These are phyloP conservation scores for Echinarachnius parma DNA, from an alignment of 53 echinoderm and acorn worm genomes.

Conservation along the genomic window DNA sequence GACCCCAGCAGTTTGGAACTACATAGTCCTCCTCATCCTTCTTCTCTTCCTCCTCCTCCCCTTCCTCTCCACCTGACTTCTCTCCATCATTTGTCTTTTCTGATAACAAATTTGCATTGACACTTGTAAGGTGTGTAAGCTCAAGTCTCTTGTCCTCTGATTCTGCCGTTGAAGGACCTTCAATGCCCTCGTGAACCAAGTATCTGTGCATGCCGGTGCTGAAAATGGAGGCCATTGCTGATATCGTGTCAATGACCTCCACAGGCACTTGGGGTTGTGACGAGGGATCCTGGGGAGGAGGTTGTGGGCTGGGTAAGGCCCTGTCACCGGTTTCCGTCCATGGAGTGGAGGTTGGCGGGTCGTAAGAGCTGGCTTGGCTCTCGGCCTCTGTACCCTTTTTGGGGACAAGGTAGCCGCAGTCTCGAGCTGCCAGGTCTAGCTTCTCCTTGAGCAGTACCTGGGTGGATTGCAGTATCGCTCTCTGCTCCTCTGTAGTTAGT, in stretches of 20 bases:
- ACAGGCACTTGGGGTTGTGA: constrained; percentile 16
- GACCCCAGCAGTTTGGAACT: constrained; percentile 57
- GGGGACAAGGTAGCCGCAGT: constrained; percentile 57
- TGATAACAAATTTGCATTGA: too few relatives aligned
- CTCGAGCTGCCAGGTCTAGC: constrained; percentile 47
- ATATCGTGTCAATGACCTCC: constrained; percentile 31
- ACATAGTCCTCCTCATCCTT: not conserved
- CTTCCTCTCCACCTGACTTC: not conserved
- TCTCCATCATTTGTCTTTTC: too few relatives aligned
- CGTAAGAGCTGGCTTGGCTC: too few relatives aligned
- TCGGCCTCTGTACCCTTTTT: not conserved
- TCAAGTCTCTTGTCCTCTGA: not conserved
- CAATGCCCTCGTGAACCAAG: constrained; percentile 27
- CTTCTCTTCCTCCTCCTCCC: not conserved
- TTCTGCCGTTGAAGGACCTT: not conserved
- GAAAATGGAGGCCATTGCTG: constrained; percentile 25
- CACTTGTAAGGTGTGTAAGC: constrained; percentile 5
- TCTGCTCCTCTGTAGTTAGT: constrained; percentile 46
- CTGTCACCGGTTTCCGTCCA: not conserved
- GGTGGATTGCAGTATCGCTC: constrained; percentile 39
- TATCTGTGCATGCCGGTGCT: constrained; percentile 37
- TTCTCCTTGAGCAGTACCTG: constrained; percentile 69
- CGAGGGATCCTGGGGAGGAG: not conserved
- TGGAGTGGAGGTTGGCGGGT: not conserved
- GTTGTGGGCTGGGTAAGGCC: not conserved